phyloP scores from a whole-genome alignment of 1,140 invertebrate species.

The Atta texana region DNA sequence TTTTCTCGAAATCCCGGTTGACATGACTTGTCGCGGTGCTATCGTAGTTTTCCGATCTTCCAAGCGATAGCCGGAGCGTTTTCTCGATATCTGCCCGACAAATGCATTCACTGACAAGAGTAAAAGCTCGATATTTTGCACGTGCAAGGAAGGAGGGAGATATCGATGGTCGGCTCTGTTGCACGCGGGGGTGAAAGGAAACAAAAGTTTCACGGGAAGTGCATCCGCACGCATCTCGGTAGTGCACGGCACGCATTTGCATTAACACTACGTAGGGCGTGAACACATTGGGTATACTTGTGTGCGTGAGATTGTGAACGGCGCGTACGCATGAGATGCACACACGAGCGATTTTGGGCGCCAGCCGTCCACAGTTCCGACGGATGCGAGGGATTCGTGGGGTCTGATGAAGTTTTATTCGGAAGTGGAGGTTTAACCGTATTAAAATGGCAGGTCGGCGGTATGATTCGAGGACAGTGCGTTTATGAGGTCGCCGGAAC shows the following conservation, averaged over 20 bases:
- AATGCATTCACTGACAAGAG: not conserved
- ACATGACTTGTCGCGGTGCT: not conserved
- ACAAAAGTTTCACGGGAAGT: constrained; percentile 72
- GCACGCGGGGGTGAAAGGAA: constrained; percentile 6
- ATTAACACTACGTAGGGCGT: constrained; percentile 57
- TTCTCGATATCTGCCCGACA: constrained; percentile 11
- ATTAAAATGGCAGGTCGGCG: constrained; percentile 74
- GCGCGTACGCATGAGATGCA: not conserved
- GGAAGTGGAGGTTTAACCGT: constrained; percentile 80
- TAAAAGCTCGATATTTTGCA: constrained; percentile 59
- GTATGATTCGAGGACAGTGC: constrained; percentile 63
- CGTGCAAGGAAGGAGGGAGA: constrained; percentile 65
- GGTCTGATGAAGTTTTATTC: constrained; percentile 75
- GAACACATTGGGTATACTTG: constrained; percentile 30
- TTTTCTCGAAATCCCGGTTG: constrained; percentile 4
- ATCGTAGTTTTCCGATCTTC: constrained; percentile 12
- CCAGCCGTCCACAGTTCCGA: constrained; percentile 80
- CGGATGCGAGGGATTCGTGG: constrained; percentile 73
- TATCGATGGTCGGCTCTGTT: constrained; percentile 59
- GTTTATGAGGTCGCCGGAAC: constrained; percentile 75
- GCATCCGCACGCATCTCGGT: constrained; percentile 51
- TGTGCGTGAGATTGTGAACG: constrained; percentile 29
- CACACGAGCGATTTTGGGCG: constrained; percentile 76
- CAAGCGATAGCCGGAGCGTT: constrained; percentile 13
- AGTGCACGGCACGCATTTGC: constrained; percentile 39